Conservation (phyloP, 2,113 vertebrate species). For the Cyanoderma ruficeps region DNA sequence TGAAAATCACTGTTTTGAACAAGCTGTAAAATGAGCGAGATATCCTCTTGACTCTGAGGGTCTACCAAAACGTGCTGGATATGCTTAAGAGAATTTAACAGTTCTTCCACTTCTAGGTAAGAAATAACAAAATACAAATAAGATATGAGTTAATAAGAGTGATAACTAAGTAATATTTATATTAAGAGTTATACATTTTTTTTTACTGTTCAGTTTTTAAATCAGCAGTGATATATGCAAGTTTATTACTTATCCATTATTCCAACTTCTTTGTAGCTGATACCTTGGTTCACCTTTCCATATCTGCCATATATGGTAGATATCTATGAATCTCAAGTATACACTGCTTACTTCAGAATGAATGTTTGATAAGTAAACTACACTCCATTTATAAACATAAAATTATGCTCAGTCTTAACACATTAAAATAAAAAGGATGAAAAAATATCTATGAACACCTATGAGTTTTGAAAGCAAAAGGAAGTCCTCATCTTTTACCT, state of each 20-base stretch:
- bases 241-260: neutral
- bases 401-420: neutral
- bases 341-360: neutral
- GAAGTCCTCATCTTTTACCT: neutral
- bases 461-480: neutral
- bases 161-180: neutral
- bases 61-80: constrained; percentile 85
- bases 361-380: neutral
- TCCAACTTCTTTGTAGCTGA: neutral
- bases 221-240: neutral
- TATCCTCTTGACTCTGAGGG: constrained; percentile 91
- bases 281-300: neutral
- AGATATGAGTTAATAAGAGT: neutral
- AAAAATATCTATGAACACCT: neutral
- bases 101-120: constrained; percentile 86
- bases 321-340: neutral
- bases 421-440: neutral
- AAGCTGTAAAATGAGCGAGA: constrained; percentile 85
- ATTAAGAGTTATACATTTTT: neutral
- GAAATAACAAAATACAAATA: constrained; percentile 60
- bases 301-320: neutral
- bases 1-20: constrained; percentile 88
- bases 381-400: neutral
- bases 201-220: neutral
- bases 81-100: constrained; percentile 86